Percentiles rank a stretch among this genome's conserved stretches.
phyloP scores from a whole-genome alignment of 2,888 invertebrate species.

The Aphidius colemani region DNA sequence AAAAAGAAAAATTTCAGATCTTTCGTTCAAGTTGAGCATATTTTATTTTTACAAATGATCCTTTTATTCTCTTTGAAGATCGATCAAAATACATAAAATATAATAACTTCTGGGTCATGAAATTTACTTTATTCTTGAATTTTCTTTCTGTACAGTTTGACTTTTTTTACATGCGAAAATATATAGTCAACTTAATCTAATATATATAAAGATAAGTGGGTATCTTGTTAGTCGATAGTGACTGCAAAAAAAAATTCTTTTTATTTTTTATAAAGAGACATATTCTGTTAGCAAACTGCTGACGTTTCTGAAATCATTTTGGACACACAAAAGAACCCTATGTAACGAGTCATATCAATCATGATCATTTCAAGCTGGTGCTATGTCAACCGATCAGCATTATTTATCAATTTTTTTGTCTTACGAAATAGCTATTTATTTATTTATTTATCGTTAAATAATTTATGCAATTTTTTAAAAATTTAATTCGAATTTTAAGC shows the following conservation, averaged over 20 bases:
- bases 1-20: slow-evolving; percentile 2
- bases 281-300: no score
- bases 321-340: slow-evolving; percentile 17
- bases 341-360: slow-evolving; percentile 40
- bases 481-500: no score
- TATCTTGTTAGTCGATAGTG: slow-evolving; percentile 8
- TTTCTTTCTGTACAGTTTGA: slow-evolving; percentile 12
- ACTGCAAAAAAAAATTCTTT: no score
- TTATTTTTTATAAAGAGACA: no score
- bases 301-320: no score
- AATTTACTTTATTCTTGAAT: neutral
- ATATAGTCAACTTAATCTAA: slow-evolving; percentile 1
- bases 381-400: no score
- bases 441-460: no score
- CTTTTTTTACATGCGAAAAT: neutral
- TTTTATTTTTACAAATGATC: slow-evolving; percentile 8
- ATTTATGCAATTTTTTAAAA: no score
- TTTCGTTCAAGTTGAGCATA: slow-evolving; percentile 7
- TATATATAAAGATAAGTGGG: neutral
- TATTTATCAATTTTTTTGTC: no score
- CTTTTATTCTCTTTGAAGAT: slow-evolving; percentile 9
- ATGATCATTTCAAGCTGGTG: slow-evolving; percentile 29
- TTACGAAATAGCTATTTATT: no score
- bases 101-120: no score
- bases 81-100: neutral